Evolutionary conservation across 2,797 vertebrate species (phyloP).

Genomic region (Psittacula echo): DNA sequence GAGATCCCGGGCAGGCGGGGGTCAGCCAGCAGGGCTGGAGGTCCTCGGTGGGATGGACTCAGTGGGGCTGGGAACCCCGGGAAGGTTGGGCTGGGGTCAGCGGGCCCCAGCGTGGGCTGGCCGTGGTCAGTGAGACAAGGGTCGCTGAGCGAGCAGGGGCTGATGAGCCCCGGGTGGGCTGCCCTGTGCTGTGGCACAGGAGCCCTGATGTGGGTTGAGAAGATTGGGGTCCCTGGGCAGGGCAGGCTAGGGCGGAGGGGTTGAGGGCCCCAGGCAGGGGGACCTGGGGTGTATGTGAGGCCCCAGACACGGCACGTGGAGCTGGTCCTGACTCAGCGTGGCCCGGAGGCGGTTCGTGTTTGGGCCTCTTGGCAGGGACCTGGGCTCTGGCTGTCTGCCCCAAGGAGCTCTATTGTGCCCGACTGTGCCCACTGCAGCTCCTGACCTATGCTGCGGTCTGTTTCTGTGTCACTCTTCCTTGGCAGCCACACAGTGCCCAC

Average conservation of each 20-base stretch:
- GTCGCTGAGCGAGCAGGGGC: neutral
- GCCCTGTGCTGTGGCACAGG: neutral
- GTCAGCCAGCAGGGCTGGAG: neutral
- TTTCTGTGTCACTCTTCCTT: neutral
- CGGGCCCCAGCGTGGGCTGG: neutral
- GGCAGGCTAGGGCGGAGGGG: neutral
- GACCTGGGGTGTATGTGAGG: neutral
- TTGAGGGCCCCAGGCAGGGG: neutral
- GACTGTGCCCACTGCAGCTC: neutral
- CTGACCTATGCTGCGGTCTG: fast-evolving
- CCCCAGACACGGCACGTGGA: neutral
- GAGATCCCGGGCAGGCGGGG: too few species aligned
- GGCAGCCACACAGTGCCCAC: neutral
- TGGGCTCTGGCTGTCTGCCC: neutral
- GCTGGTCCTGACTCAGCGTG: neutral
- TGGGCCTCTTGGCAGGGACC: neutral
- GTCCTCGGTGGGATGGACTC: neutral
- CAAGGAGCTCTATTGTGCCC: neutral
- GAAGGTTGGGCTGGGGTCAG: neutral
- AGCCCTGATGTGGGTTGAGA: neutral
- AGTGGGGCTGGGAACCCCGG: neutral
- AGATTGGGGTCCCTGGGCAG: neutral
- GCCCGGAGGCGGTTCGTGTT: neutral
- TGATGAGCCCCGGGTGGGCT: neutral
- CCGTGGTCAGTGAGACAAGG: neutral